Base-by-base conservation (phyloP, 2,113 vertebrate genomes). In the Hiodon alosoides region DNA sequence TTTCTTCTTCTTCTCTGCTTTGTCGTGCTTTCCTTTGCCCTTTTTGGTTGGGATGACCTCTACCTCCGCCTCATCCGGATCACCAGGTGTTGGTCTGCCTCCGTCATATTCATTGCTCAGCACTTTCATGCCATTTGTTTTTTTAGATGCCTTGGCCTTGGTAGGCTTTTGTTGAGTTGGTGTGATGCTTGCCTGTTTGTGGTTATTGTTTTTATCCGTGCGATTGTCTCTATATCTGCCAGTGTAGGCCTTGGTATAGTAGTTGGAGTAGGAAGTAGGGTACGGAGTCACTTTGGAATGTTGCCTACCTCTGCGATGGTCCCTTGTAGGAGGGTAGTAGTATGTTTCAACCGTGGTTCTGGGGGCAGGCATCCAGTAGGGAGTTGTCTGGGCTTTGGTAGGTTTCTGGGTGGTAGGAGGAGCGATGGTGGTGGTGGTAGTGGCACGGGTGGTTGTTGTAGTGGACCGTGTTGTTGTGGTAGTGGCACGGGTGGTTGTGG, bases 1-100 rank as follows among this genome's bases (percentile, higher is more conserved):
- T 52, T 91, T 98, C 85, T 94, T 97, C 80, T 94, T 96, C 88
- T 97, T 99, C 78, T 95, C 93, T 0, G 84, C 74, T 77, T 90
- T 92, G 0, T 92, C 89, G 0, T 90, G 92, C 79, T 93, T 95
- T 50, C 88, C 91, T 80, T 93, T 96, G 14, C 81, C 88, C 83
- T 88, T 95, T 79, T 91, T 90, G 1, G 88, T 84, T 16, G 92
- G 88, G 10, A 81, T 76, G 46, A 81, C 82, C 67, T 88, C 89
- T 0, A 83, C 52, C 14, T 91, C 92, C 0, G 74, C 7, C 80
- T 93, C 93, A 72, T 91, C 93, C 7, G 89, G 86, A 69, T 89
- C 87, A 2, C 85, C 78, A 16, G 78, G 80, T 0, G 92, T 90
- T 0, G 94, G 89, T 74, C 79, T 87, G 76, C 89, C 87, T 0